A percentile compares a stretch with the other conserved stretches of the same genome.
Conservation (phyloP, 1,140 invertebrate genomes). For the Sycophaga agraensis region DNA sequence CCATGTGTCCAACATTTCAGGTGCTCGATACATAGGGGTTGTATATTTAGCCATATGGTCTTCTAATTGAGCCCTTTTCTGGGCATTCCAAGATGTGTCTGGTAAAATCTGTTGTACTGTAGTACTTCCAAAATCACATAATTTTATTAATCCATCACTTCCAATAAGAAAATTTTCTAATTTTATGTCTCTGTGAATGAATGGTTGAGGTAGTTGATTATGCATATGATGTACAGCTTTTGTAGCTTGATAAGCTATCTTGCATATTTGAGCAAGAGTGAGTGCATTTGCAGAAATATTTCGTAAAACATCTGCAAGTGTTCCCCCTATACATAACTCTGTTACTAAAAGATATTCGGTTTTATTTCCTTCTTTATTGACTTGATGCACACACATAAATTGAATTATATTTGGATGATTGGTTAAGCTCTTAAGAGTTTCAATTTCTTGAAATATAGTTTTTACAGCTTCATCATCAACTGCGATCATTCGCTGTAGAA, state of each 20-base stretch:
- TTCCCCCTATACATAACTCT: slow-evolving; percentile 74
- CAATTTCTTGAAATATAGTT: slow-evolving; percentile 77
- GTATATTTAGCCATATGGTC: slow-evolving; percentile 79
- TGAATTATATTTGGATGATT: slow-evolving; percentile 81
- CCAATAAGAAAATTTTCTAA: slow-evolving; percentile 77
- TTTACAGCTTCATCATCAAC: slow-evolving; percentile 77
- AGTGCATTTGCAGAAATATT: slow-evolving; percentile 64
- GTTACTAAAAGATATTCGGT: slow-evolving; percentile 74
- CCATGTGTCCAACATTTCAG: slow-evolving; percentile 98
- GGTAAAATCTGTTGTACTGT: slow-evolving; percentile 82
- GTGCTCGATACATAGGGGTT: slow-evolving; percentile 87
- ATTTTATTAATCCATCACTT: slow-evolving; percentile 81
- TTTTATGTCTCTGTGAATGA: slow-evolving; percentile 92
- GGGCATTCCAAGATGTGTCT: slow-evolving; percentile 87
- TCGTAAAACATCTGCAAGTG: slow-evolving; percentile 79
- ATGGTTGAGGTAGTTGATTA: slow-evolving; percentile 75
- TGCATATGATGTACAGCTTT: slow-evolving; percentile 93
- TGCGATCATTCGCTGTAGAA: slow-evolving; percentile 69
- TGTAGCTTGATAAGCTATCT: slow-evolving; percentile 90
- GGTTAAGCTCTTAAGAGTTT: slow-evolving; percentile 73
- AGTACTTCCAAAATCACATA: slow-evolving; percentile 98
- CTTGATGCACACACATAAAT: slow-evolving; percentile 73
- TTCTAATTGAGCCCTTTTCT: slow-evolving; percentile 88
- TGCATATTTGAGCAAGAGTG: slow-evolving; percentile 74
- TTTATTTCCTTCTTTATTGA: slow-evolving; percentile 62